Evolutionary conservation across 2,113 vertebrate genomes (phyloP), one percentile per base, ranked within the genome.

Genomic region (Tragulus kanchil): DNA sequence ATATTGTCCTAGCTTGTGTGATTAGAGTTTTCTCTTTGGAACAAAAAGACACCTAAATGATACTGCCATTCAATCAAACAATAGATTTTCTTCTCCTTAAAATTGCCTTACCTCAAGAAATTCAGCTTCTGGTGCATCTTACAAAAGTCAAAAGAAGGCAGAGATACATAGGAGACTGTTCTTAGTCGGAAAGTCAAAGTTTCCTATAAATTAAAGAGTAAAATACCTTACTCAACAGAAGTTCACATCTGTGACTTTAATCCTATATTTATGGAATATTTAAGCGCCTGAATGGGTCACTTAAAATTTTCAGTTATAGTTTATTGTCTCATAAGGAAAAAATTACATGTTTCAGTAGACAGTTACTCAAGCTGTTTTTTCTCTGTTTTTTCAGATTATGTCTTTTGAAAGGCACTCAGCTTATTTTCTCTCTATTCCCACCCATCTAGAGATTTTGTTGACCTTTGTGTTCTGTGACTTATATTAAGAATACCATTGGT

Each of bases 231-330:
- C 23, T 96, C 85, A 85, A 95, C 42, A 91, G 48, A 96, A 89
- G 58, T 82, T 84, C 31, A n/a, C 73, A 86, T 95, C 54, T 93
- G 56, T 93, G 45, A 95, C 52, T 97, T 95, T 89, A 96, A 96
- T 97, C 36, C 67, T 97, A 59, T 77, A 93, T 91, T 97, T 97
- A 96, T 75, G n/a, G 54, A 95, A 93, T 96, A 94, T 64, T 94
- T 17, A 89, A 73, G 61, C 89, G 73, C 36, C 85, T 92, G 83
- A 67, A 96, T 77, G 23, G 50, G 89, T 93, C 92, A 97, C 58
- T 97, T 97, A 97, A 89, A 94, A 64, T 59, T 94, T 97, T 95
- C 52, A 85, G 95, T 91, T 97, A 92, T 97, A 98, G 91, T 97
- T 97, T 96, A 77, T 91, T 77, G 65, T 94, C 93, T 97, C 52